Base-by-base conservation (phyloP, 2,888 invertebrate genomes). In the Monoplex corrugatus region DNA sequence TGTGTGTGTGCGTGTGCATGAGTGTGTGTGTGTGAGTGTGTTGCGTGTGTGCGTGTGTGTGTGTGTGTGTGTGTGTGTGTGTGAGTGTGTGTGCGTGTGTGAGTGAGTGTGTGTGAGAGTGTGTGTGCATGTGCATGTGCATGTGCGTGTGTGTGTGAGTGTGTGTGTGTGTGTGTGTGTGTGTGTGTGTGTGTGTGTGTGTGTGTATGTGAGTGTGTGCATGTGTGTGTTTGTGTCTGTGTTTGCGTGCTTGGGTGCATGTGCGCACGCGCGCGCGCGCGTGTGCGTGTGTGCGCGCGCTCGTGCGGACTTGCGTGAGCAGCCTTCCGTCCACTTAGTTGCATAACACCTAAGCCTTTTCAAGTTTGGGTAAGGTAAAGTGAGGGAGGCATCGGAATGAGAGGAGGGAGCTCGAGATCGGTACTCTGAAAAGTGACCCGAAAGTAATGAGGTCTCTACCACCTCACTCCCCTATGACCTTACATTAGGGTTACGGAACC, bases 1-100 rank as follows among this genome's bases (percentile, higher is more conserved):
- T 63, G 63, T 68, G 63, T 68, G 63, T 68, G 63, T 68, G 63
- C n/a, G 63, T 68, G 50, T 50, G 50, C 16, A 16, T 50, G 50
- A 13, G 50, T 50, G 50, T 50, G 50, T 50, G 50, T 50, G 50
- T 50, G 63, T 16, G 63, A 3, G 13, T 63, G 13, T 23, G 13
- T 63, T 50, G 50, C 16, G 50, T 16, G 50, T 16, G 50, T 16
- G 50, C 50, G 50, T 16, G 50, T 16, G 50, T 50, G 50, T 50
- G 50, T 50, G 50, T 50, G 50, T 50, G 50, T 50, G 50, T 50
- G 8, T 50, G 10, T 13, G 10, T 13, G 23, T 63, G 63, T 63
- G 63, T 63, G 63, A 28, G 63, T 63, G 63, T 63, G 63, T 63
- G 63, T 63, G 63, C 28, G 63, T 63, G 63, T 63, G 63, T 63